Conservation (phyloP, 2,113 vertebrate species). For the Lutjanus erythropterus region DNA sequence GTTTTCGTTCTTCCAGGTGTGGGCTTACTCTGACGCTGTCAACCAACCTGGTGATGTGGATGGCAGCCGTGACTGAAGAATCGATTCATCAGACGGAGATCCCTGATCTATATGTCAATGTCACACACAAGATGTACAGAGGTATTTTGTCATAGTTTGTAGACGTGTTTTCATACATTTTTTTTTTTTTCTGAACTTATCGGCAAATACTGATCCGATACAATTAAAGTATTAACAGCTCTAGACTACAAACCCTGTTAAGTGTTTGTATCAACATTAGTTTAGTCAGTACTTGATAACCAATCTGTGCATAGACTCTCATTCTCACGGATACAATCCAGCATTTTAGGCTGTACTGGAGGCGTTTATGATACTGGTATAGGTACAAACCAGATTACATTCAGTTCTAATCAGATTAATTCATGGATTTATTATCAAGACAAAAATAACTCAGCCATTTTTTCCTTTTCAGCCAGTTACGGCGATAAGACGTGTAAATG, state of each 20-base stretch:
- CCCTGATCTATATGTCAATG: constrained; percentile 36
- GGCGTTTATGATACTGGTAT: too few species aligned
- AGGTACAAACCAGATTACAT: too few species aligned
- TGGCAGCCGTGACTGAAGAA: constrained; percentile 92
- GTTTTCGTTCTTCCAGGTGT: constrained; percentile 80
- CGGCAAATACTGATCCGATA: too few species aligned
- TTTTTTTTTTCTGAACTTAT: too few species aligned
- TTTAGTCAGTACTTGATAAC: too few species aligned
- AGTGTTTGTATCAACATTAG: too few species aligned
- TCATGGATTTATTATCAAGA: neutral
- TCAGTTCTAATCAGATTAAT: neutral
- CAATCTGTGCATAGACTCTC: too few species aligned
- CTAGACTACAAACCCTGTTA: too few species aligned
- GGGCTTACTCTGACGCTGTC: constrained; percentile 91
- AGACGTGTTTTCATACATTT: too few species aligned
- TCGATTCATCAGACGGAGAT: constrained; percentile 89
- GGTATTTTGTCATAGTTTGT: constrained; percentile 31
- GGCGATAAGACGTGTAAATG: constrained; percentile 81
- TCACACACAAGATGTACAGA: constrained; percentile 50
- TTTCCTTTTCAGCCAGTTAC: constrained; percentile 65
- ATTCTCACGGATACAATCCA: too few species aligned
- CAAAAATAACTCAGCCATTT: neutral
- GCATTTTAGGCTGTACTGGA: too few species aligned
- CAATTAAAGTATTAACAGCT: too few species aligned
- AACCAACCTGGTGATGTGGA: constrained; percentile 93